A percentile compares a stretch with the other conserved stretches of the same genome.
These are phyloP conservation scores for Channa striata DNA, from an alignment of 2,797 vertebrate genomes.

Conservation along the genomic window DNA sequence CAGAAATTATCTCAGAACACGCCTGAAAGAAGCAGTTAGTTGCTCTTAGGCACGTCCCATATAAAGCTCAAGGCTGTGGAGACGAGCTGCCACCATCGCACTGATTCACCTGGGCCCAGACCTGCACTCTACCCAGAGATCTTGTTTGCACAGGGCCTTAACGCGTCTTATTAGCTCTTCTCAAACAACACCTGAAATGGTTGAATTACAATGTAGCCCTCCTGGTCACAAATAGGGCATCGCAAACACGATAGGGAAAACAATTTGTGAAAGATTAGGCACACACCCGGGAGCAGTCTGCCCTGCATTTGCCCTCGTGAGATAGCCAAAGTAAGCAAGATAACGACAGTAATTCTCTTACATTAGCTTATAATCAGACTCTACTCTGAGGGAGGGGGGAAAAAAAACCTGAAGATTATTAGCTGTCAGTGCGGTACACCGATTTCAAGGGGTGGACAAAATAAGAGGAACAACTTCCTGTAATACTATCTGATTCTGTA, in stretches of 20 bases:
- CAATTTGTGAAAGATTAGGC: slow-evolving; percentile 87
- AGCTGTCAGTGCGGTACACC: slow-evolving; percentile 30
- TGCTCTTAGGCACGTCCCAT: slow-evolving; percentile 69
- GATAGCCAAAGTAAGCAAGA: slow-evolving; percentile 80
- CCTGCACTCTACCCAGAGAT: slow-evolving; percentile 60
- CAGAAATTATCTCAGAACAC: slow-evolving; percentile 70
- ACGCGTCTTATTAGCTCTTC: slow-evolving; percentile 82
- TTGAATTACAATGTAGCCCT: slow-evolving; percentile 72
- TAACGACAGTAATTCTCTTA: slow-evolving; percentile 80
- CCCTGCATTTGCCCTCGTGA: slow-evolving; percentile 80
- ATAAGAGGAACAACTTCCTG: slow-evolving; percentile 39
- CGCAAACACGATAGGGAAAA: slow-evolving; percentile 80
- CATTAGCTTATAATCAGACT: slow-evolving; percentile 83
- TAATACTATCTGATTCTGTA: slow-evolving; percentile 28
- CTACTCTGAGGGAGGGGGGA: slow-evolving; percentile 25
- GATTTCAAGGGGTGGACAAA: slow-evolving; percentile 32
- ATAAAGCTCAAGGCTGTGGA: slow-evolving; percentile 58
- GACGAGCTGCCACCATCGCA: slow-evolving; percentile 43
- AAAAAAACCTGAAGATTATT: slow-evolving; percentile 56
- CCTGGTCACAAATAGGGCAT: slow-evolving; percentile 73
- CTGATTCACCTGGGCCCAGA: slow-evolving; percentile 60
- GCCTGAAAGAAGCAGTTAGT: slow-evolving; percentile 67
- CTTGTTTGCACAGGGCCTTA: slow-evolving; percentile 81
- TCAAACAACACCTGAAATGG: slow-evolving; percentile 84
- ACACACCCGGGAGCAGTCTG: slow-evolving; percentile 82